phyloP scores from a whole-genome alignment of 2,797 vertebrate species.

The Gymnothorax javanicus region DNA sequence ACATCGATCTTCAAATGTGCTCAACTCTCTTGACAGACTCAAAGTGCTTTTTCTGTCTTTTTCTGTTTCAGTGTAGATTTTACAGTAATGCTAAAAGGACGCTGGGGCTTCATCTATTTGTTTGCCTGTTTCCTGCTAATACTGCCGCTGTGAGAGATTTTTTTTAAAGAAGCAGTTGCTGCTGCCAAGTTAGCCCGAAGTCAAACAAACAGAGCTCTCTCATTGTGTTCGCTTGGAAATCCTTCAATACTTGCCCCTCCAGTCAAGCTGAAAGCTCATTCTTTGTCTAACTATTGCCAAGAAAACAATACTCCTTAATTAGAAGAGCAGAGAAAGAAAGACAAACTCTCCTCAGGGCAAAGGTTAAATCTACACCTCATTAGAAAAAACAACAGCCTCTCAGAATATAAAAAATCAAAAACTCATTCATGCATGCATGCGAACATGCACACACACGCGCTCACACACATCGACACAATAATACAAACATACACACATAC shows the following conservation, averaged over 20 bases:
- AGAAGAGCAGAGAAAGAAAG: background rate
- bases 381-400: background rate
- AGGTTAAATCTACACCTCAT: background rate
- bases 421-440: background rate
- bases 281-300: background rate
- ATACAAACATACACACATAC: no score
- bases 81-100: background rate
- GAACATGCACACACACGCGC: background rate
- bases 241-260: background rate
- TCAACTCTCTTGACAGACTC: background rate
- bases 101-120: background rate
- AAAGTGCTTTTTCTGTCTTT: background rate
- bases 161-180: slow-evolving; percentile 2
- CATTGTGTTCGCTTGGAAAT: background rate
- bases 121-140: background rate
- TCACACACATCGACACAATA: no score
- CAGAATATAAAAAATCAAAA: background rate
- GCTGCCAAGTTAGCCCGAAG: background rate
- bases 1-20: background rate
- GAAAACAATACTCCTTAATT: slow-evolving; percentile 6
- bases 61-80: background rate
- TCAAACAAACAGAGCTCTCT: background rate
- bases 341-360: background rate
- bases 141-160: background rate
- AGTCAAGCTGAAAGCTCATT: background rate